These are phyloP conservation scores for Glossophaga mutica DNA, from an alignment of 2,797 vertebrate species.

Conservation along the genomic window DNA sequence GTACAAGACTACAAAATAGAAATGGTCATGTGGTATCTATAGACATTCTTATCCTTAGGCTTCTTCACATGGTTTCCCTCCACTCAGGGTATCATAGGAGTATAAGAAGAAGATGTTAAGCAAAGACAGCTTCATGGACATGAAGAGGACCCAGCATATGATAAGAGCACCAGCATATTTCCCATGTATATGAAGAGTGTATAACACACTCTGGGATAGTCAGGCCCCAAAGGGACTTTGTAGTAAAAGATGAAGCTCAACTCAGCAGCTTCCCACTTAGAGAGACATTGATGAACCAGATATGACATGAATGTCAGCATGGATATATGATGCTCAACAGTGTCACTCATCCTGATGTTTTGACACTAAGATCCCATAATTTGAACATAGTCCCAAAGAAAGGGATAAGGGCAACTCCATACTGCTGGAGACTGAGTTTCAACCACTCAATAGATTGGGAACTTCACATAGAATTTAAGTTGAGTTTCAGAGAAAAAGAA, in stretches of 20 bases:
- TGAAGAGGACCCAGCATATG: neutral
- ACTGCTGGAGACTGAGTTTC: conserved; percentile 3
- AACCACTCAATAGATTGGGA: neutral
- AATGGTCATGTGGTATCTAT: neutral
- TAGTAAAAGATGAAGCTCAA: neutral
- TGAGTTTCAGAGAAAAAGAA: conserved; percentile 6
- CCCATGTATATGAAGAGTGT: neutral
- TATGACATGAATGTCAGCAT: neutral
- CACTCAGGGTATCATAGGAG: neutral
- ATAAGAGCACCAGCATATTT: neutral
- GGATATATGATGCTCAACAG: neutral
- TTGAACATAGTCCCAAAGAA: neutral
- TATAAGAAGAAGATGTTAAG: neutral
- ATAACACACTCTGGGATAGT: neutral
- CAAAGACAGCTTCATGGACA: neutral
- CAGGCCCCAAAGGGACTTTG: neutral
- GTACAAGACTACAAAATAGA: neutral
- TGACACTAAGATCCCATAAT: neutral
- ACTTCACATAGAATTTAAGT: neutral
- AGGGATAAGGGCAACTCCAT: neutral
- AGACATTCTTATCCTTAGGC: neutral
- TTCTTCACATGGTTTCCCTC: neutral
- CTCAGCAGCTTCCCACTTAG: neutral
- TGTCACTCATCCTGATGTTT: neutral
- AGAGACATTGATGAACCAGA: neutral